Evolutionary conservation across 2,888 invertebrate species (phyloP).

Genomic region (Dugesia japonica): DNA sequence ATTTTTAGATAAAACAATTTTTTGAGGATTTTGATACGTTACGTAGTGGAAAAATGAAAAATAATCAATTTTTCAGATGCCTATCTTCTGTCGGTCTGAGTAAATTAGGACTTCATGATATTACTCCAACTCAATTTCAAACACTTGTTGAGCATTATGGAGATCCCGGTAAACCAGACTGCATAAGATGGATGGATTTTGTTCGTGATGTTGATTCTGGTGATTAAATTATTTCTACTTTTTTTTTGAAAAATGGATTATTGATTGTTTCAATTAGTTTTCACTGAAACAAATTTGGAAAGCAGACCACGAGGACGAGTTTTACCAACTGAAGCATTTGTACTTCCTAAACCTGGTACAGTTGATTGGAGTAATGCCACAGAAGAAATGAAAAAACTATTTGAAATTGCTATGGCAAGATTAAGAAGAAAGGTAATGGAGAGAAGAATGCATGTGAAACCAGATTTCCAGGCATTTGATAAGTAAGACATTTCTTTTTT

Average conservation of each 20-base stretch:
- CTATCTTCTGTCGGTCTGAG: conserved; percentile 43
- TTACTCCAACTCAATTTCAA: conserved; percentile 42
- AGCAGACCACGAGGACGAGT: conserved; percentile 42
- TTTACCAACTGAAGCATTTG: conserved; percentile 42
- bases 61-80: conserved; percentile 43
- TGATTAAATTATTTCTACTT: conserved; percentile 36
- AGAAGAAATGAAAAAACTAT: conserved; percentile 40
- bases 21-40: conserved; percentile 47
- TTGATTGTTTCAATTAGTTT: conserved; percentile 39
- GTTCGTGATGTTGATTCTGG: conserved; percentile 45
- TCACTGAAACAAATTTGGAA: conserved; percentile 45
- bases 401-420: conserved; percentile 42
- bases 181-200: conserved; percentile 44
- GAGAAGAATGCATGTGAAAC: conserved; percentile 43
- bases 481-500: conserved; percentile 37
- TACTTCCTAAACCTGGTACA: conserved; percentile 45
- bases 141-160: conserved; percentile 41
- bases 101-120: conserved; percentile 43
- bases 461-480: conserved; percentile 47
- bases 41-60: conserved; percentile 44
- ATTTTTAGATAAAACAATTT: conserved; percentile 41
- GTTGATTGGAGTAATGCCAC: conserved; percentile 41
- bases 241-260: too few relatives aligned
- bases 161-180: conserved; percentile 40
- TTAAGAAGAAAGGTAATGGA: conserved; percentile 41